Evolutionary conservation across 2,888 invertebrate genomes (phyloP).

Genomic region (Trissoscelio sp.): DNA sequence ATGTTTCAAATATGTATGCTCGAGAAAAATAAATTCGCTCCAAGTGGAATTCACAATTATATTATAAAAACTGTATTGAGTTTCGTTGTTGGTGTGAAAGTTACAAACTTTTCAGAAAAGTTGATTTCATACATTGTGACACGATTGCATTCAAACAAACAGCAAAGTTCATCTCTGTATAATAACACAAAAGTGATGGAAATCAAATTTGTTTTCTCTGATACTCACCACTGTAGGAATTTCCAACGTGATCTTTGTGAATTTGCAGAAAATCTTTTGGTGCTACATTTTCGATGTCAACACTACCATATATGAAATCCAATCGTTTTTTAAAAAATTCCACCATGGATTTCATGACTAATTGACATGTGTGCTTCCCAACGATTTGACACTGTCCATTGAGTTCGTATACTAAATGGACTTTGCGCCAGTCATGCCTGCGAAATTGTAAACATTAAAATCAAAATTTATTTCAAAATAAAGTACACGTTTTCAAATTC

Average conservation of each 20-base stretch:
- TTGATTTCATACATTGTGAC: too few species aligned
- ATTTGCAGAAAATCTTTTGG: slow-evolving; percentile 77
- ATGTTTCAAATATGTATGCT: not conserved
- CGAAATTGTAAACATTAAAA: too few species aligned
- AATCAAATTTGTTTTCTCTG: not conserved
- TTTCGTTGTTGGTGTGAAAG: too few species aligned
- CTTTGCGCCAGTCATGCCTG: slow-evolving; percentile 90
- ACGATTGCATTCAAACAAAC: too few species aligned
- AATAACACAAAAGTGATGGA: too few species aligned
- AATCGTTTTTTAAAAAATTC: slow-evolving; percentile 84
- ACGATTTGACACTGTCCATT: slow-evolving; percentile 88
- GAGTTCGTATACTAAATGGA: slow-evolving; percentile 90
- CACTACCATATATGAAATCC: slow-evolving; percentile 84
- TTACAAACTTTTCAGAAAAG: too few species aligned
- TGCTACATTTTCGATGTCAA: slow-evolving; percentile 85
- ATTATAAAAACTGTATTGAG: not conserved
- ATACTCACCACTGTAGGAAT: slow-evolving; percentile 86
- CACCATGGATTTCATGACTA: slow-evolving; percentile 90
- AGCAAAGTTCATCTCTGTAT: too few species aligned
- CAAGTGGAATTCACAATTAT: not conserved
- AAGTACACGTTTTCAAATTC: too few species aligned
- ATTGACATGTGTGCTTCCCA: slow-evolving; percentile 90
- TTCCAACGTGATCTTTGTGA: slow-evolving; percentile 84
- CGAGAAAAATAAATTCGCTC: not conserved
- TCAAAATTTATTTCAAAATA: too few species aligned